Evolutionary conservation across 2,888 invertebrate genomes (phyloP).

Genomic region (Hylaea fasciaria): DNA sequence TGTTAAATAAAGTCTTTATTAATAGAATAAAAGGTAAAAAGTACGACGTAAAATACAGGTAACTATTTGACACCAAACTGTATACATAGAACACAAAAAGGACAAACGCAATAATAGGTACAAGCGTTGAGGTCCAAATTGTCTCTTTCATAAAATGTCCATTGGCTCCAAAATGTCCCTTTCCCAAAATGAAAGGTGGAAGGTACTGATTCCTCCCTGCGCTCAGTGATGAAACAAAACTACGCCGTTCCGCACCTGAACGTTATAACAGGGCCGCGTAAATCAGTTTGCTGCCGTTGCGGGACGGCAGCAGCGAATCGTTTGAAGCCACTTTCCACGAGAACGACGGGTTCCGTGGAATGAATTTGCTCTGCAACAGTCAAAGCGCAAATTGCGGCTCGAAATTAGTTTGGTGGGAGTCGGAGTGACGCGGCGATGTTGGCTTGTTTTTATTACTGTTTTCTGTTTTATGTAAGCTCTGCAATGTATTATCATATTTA

Average conservation of each 20-base stretch:
- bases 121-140: no score
- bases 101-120: no score
- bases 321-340: conserved; percentile 41
- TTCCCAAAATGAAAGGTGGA: no score
- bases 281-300: conserved; percentile 64
- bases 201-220: conserved; percentile 32
- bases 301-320: conserved; percentile 24
- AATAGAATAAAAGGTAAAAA: no score
- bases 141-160: no score
- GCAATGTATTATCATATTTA: no score
- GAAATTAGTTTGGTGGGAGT: conserved; percentile 33
- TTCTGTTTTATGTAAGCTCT: not conserved
- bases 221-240: conserved; percentile 67
- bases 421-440: conserved; percentile 22
- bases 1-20: no score
- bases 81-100: no score
- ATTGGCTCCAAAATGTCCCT: no score
- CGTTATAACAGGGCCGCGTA: conserved; percentile 68
- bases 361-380: conserved; percentile 33
- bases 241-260: conserved; percentile 78
- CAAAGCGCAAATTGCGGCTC: conserved; percentile 23
- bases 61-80: no score
- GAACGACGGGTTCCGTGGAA: conserved; percentile 29
- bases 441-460: conserved; percentile 2
- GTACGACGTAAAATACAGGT: no score